A percentile compares a stretch with the other conserved stretches of the same genome.
phyloP scores from a whole-genome alignment of 2,797 vertebrate genomes.

The Sylvia borin region DNA sequence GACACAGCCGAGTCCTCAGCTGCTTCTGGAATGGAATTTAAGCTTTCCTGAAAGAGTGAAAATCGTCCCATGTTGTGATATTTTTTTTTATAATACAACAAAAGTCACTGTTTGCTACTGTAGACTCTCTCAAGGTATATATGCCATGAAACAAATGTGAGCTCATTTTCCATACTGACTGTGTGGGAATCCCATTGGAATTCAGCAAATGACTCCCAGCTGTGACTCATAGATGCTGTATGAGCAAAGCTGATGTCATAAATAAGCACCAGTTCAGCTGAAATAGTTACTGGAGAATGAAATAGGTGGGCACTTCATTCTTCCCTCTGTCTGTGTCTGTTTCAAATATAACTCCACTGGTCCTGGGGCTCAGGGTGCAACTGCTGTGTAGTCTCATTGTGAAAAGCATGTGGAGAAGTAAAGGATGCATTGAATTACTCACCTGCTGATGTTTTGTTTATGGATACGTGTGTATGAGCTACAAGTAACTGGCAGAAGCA shows the following conservation, averaged over 20 bases:
- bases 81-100: neutral
- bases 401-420: neutral
- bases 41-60: neutral
- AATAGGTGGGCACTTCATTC: neutral
- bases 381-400: neutral
- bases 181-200: neutral
- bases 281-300: neutral
- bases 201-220: fast-evolving
- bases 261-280: neutral
- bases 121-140: neutral
- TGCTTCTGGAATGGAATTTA: neutral
- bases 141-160: neutral
- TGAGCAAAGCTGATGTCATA: neutral
- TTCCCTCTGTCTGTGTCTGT: neutral
- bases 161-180: neutral
- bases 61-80: fast-evolving
- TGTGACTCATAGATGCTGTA: neutral
- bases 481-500: neutral
- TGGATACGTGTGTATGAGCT: neutral
- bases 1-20: neutral
- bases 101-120: neutral
- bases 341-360: neutral
- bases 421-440: neutral
- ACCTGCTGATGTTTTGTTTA: neutral
- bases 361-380: neutral